Conservation (phyloP, 1,140 invertebrate genomes). For the Vanessa tameamea region DNA sequence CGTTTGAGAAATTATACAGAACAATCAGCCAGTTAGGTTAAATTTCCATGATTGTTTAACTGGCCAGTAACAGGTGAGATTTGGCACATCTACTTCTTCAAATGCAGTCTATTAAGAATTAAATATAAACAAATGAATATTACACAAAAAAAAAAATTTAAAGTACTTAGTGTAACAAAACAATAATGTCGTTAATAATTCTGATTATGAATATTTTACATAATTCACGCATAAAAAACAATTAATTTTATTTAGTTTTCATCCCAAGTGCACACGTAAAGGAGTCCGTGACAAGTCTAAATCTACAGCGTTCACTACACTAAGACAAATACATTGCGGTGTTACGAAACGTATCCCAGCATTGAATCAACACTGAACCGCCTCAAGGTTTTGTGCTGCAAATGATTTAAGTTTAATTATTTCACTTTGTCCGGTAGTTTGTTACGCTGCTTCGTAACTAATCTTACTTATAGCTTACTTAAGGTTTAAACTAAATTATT, state of each 20-base stretch:
- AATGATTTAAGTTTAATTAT: conserved; percentile 15
- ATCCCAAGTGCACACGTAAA: background rate
- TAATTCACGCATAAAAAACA: background rate
- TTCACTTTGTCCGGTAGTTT: conserved; percentile 9
- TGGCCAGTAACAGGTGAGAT: too few relatives aligned
- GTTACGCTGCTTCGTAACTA: background rate
- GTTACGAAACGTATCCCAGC: conserved; percentile 3
- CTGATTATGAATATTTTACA: too few relatives aligned
- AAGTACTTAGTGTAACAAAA: too few relatives aligned
- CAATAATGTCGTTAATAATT: too few relatives aligned
- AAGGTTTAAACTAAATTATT: too few relatives aligned
- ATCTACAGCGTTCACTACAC: conserved; percentile 5
- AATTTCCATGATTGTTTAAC: too few relatives aligned
- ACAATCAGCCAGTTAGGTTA: too few relatives aligned
- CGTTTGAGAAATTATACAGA: too few relatives aligned
- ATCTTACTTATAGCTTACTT: background rate
- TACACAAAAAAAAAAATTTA: too few relatives aligned
- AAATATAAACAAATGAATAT: too few relatives aligned
- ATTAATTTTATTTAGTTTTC: background rate
- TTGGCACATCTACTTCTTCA: too few relatives aligned
- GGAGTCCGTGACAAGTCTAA: conserved; percentile 3
- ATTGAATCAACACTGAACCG: conserved; percentile 10
- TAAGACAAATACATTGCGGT: conserved; percentile 8
- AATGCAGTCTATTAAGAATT: too few relatives aligned
- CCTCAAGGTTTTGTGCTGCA: conserved; percentile 8